Base-by-base conservation (phyloP, 2,113 vertebrate species). In the Orcinus orca region DNA sequence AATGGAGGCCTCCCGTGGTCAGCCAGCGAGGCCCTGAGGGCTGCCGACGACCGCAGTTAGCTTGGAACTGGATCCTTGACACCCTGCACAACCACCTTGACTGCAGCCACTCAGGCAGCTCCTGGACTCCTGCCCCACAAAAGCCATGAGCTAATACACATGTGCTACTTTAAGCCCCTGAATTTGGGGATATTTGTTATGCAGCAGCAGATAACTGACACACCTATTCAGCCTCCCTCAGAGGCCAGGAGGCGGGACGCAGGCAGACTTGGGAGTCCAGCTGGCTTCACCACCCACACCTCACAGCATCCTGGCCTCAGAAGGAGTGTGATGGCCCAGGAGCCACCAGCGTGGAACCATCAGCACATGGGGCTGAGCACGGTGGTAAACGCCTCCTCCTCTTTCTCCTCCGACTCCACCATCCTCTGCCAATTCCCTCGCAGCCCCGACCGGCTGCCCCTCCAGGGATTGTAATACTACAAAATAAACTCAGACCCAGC, bases 341-440 rank as follows among this genome's bases (percentile, higher is more conserved):
- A n/a, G 33, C 73, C 81, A 63, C 14, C 26, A 14, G 18, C 1
- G 7, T 2, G 44, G 65, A 38, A 11, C 14, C 26, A 17, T 44
- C n/a, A 6, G 55, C 36, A 53, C 44, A 1, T 6, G 8, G 7
- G 29, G 41, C 55, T 11, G n/a, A 67, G n/a, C 41, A 9, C 11
- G 2, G 5, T 0, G 15, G 29, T 26, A n/a, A 62, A 9, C 0
- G 1, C 18, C 15, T 31, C 47, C 86, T 71, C 79, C 55, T n/a
- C 67, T 2, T 15, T 17, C 25, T 53, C n/a, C 71, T 70, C 71
- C 12, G 14, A 0, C n/a, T 60, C 62, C 2, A 13, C 50, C 31
- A 1, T 21, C 15, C 25, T 38, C 53, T 12, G 77, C 53, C 6
- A 2, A 0, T 50, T 62, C 53, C 65, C 41, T 93, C 12, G 0